phyloP scores from a whole-genome alignment of 2,888 invertebrate genomes.

The Drosophila glabriapex region DNA sequence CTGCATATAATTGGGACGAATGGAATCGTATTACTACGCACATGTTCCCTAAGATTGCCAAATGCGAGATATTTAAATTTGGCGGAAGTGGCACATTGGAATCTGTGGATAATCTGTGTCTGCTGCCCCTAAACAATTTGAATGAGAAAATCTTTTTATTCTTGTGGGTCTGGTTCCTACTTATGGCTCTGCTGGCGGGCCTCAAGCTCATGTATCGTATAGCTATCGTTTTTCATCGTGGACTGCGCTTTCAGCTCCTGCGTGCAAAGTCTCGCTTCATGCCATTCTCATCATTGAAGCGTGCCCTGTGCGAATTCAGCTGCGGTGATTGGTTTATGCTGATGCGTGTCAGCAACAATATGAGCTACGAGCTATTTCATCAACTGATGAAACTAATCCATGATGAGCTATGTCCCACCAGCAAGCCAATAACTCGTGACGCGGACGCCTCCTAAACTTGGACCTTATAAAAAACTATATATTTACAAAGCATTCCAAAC shows the following conservation, averaged over 20 bases:
- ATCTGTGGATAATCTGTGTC: slow-evolving; percentile 91
- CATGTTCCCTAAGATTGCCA: slow-evolving; percentile 89
- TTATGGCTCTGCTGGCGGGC: slow-evolving; percentile 88
- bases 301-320: slow-evolving; percentile 75
- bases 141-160: slow-evolving; percentile 92
- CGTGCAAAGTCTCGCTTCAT: slow-evolving; percentile 73
- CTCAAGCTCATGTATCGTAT: slow-evolving; percentile 89
- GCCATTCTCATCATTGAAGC: slow-evolving; percentile 61
- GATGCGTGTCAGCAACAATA: slow-evolving; percentile 91
- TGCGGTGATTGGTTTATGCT: slow-evolving; percentile 93
- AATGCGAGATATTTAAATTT: slow-evolving; percentile 94
- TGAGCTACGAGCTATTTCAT: slow-evolving; percentile 89
- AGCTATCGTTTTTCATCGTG: slow-evolving; percentile 86
- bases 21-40: slow-evolving; percentile 83
- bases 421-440: slow-evolving; percentile 20
- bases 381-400: slow-evolving; percentile 87
- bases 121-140: slow-evolving; percentile 91
- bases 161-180: slow-evolving; percentile 91
- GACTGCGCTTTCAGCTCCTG: slow-evolving; percentile 77
- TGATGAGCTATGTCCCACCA: slow-evolving; percentile 17
- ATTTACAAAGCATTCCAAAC: neutral
- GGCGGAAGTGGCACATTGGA: slow-evolving; percentile 93
- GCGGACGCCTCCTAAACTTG: slow-evolving; percentile 44
- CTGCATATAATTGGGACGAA: slow-evolving; percentile 75
- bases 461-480: neutral